Base-by-base conservation (phyloP, 2,797 vertebrate species). In the Lepus townsendii region DNA sequence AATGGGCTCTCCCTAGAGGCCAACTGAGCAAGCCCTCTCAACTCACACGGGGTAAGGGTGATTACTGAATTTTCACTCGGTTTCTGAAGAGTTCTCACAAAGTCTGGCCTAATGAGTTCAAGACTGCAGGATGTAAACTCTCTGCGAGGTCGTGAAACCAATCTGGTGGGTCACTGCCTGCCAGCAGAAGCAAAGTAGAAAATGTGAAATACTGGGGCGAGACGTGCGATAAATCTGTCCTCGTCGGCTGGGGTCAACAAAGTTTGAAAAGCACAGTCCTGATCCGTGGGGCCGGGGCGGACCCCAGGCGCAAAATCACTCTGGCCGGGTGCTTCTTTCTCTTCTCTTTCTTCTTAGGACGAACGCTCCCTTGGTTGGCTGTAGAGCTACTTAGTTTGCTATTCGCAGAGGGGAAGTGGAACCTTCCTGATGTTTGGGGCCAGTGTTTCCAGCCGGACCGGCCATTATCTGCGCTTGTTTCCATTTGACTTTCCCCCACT, bases 161-260 rank as follows among this genome's bases (percentile, higher is more conserved):
- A 93, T 92, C 89, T 90, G 91, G 77, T 69, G 94, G 84, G 72
- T 94, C 66, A 91, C 32, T 95, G 77, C 71, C 19, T 93, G 32
- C 76, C 83, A 87, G 89, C 11, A 94, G 65, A 93, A 96, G 63
- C 78, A 79, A 94, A 95, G 66, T 90, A 38, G 17, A 91, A 96
- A 96, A 86, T 32, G 42, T 38, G 38, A 69, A 66, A 92, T 63
- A 60, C 69, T 75, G 35, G 42, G 68, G 82, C 30, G 75, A 88
- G 38, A 83, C 72, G 88, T 19, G 86, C 95, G 83, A 85, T 87
- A 96, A 84, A 85, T 88, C 69, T 92, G 72, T 65, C 54, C 62
- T 90, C 20, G 54, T 88, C 87, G 57, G 60, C 22, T 79, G 14
- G 90, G 57, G 54, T 75, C 1, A 77, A 65, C 85, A 76, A 87